Evolutionary conservation across 2,888 invertebrate genomes (phyloP).

Genomic region (Erynnis tages): DNA sequence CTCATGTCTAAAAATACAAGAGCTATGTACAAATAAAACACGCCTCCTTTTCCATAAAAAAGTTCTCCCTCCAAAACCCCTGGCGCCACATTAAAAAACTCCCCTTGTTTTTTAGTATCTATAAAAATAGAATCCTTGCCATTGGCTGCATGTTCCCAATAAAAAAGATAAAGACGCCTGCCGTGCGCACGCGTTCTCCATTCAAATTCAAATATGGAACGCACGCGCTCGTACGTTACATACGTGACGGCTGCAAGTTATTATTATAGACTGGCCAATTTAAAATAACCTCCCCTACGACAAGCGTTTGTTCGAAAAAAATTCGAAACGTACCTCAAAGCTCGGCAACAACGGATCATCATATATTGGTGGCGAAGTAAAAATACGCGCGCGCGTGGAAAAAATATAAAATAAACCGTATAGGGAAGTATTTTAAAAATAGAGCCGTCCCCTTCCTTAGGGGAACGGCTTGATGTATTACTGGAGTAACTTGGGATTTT

Average conservation of each 20-base stretch:
- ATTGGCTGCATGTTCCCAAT: slow-evolving; percentile 68
- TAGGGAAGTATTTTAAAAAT: slow-evolving; percentile 79
- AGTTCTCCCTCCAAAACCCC: slow-evolving; percentile 36
- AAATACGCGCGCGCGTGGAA: slow-evolving; percentile 65
- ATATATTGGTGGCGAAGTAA: slow-evolving; percentile 54
- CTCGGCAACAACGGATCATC: slow-evolving; percentile 33
- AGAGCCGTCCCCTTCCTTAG: slow-evolving; percentile 71
- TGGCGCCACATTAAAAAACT: slow-evolving; percentile 56
- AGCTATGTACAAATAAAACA: slow-evolving; percentile 33
- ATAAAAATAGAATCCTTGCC: slow-evolving; percentile 46
- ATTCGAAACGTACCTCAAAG: slow-evolving; percentile 21
- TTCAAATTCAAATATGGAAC: slow-evolving; percentile 71
- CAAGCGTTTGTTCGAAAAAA: slow-evolving; percentile 17
- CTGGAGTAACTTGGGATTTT: slow-evolving; percentile 77
- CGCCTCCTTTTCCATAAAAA: slow-evolving; percentile 57
- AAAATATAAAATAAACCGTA: slow-evolving; percentile 74
- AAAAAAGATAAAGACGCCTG: slow-evolving; percentile 77
- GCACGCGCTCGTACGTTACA: slow-evolving; percentile 66
- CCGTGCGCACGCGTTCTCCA: slow-evolving; percentile 61
- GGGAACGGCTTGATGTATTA: slow-evolving; percentile 76
- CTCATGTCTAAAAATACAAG: not conserved
- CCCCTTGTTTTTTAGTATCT: slow-evolving; percentile 64
- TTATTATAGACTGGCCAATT: slow-evolving; percentile 63
- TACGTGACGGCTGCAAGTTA: slow-evolving; percentile 69
- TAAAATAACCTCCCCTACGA: slow-evolving; percentile 45